Evolutionary conservation across 2,888 invertebrate genomes (phyloP).

Genomic region (Siphonodentalium dalli): DNA sequence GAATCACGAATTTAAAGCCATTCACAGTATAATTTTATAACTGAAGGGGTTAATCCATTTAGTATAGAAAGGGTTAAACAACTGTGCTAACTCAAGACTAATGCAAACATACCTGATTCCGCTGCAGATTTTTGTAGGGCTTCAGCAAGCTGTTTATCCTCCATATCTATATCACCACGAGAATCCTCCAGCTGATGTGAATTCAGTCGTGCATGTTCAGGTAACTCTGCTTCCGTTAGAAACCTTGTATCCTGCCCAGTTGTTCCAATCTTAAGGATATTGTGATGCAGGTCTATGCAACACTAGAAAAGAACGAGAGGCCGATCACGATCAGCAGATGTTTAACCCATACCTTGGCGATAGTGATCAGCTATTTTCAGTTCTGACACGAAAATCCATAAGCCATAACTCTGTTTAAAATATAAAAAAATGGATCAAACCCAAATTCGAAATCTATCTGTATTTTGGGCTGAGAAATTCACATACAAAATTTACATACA

Average conservation of each 20-base stretch:
- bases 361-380: background rate
- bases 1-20: no score
- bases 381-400: background rate
- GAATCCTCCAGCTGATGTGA: conserved; percentile 21
- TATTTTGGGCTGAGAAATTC: no score
- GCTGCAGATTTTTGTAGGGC: conserved; percentile 58
- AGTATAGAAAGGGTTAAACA: no score
- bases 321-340: background rate
- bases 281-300: conserved; percentile 73
- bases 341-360: background rate
- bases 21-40: no score
- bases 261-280: conserved; percentile 89
- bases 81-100: background rate
- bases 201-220: conserved; percentile 81
- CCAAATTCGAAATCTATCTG: no score
- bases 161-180: conserved; percentile 28
- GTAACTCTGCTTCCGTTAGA: conserved; percentile 80
- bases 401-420: background rate
- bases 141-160: conserved; percentile 59
- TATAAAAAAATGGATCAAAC: no score
- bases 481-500: no score
- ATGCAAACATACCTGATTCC: conserved; percentile 48
- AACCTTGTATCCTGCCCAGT: conserved; percentile 91
- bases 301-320: conserved; percentile 37
- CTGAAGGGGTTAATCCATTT: no score